A percentile compares a stretch with the other conserved stretches of the same genome.
These are phyloP conservation scores for Phylloscopus trochilus DNA, from an alignment of 2,113 vertebrate species.

Conservation along the genomic window DNA sequence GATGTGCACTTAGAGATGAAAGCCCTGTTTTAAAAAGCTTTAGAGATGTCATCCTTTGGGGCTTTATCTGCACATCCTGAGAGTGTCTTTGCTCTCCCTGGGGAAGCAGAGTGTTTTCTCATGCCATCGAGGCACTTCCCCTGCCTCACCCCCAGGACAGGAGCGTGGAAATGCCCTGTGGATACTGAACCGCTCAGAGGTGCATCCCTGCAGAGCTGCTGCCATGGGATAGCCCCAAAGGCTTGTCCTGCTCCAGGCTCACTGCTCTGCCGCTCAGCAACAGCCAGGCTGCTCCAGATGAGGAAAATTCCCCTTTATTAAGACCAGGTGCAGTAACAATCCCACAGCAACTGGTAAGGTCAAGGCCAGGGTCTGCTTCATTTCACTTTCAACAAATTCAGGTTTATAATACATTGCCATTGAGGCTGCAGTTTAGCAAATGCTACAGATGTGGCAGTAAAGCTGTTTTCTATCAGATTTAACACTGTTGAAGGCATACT, in stretches of 20 bases:
- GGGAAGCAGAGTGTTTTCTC: background rate
- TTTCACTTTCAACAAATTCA: background rate
- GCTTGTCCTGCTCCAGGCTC: background rate
- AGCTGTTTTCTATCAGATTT: background rate
- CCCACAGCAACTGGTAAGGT: background rate
- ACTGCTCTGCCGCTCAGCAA: background rate
- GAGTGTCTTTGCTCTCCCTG: background rate
- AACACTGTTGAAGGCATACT: background rate
- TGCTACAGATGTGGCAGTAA: background rate
- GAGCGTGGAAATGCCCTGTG: background rate
- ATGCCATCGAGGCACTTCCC: background rate
- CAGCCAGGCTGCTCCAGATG: background rate
- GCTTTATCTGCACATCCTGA: background rate
- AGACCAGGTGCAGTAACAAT: background rate
- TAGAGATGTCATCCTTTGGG: background rate
- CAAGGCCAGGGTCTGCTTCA: background rate
- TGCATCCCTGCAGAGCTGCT: background rate
- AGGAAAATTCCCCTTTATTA: background rate
- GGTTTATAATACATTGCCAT: background rate
- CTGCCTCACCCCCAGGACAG: background rate
- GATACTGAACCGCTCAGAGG: fast-evolving
- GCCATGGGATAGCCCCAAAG: background rate
- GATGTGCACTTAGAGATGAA: background rate
- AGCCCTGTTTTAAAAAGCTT: background rate
- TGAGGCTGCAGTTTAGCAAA: background rate